Conservation (phyloP, 2,888 invertebrate species). For the Liposcelis brunnea region DNA sequence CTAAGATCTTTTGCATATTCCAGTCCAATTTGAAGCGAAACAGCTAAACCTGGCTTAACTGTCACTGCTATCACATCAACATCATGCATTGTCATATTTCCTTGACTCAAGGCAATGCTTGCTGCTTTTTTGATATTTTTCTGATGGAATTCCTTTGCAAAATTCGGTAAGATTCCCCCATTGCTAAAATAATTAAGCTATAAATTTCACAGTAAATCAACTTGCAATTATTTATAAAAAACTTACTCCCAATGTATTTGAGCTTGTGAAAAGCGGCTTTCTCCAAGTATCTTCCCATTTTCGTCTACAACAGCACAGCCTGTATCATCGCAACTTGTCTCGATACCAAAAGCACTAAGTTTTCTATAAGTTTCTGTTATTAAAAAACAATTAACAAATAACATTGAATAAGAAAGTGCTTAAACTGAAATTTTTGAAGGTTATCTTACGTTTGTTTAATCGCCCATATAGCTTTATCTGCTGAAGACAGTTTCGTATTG, state of each 20-base stretch:
- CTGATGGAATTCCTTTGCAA: constrained; percentile 68
- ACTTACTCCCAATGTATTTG: constrained; percentile 50
- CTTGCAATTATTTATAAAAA: neutral
- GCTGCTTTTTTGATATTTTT: constrained; percentile 60
- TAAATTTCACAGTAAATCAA: neutral
- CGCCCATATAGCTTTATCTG: no score
- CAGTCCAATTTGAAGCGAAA: constrained; percentile 64
- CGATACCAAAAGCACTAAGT: constrained; percentile 63
- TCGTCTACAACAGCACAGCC: constrained; percentile 73
- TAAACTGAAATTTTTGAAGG: no score
- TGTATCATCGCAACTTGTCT: constrained; percentile 96
- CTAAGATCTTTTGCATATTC: constrained; percentile 66
- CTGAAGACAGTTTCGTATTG: no score
- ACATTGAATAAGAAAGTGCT: no score
- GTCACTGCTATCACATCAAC: constrained; percentile 82
- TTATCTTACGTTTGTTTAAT: no score
- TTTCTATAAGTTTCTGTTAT: neutral
- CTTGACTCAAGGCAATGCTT: constrained; percentile 40
- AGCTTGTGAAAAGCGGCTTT: constrained; percentile 68
- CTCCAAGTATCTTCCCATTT: constrained; percentile 54
- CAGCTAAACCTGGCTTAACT: constrained; percentile 67
- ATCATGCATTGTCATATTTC: constrained; percentile 40
- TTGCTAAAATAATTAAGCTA: constrained; percentile 30
- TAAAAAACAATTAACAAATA: neutral
- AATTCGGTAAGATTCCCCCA: constrained; percentile 79